phyloP scores from a whole-genome alignment of 2,113 vertebrate genomes.

The Fregata magnificens region DNA sequence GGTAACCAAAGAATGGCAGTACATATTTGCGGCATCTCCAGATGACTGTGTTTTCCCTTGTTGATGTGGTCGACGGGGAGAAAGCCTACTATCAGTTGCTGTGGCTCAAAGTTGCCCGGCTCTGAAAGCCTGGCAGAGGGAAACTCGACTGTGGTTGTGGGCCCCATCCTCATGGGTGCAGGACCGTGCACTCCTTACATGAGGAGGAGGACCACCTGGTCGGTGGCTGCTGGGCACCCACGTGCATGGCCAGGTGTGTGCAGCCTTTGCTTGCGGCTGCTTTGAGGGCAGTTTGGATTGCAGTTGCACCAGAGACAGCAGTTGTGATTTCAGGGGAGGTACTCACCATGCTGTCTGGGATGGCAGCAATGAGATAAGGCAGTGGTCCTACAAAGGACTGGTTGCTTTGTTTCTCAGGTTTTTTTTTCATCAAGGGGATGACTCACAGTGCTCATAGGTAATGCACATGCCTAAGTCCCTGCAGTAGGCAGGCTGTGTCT shows the following conservation, averaged over 20 bases:
- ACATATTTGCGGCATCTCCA: neutral
- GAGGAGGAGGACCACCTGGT: neutral
- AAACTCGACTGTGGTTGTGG: neutral
- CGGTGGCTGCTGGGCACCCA: rapidly evolving
- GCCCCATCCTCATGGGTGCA: neutral
- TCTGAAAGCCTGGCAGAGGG: neutral
- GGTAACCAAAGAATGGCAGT: neutral
- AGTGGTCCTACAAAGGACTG: neutral
- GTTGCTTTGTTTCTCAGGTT: neutral
- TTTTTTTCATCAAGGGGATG: neutral
- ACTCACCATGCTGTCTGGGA: neutral
- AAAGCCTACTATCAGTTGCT: neutral
- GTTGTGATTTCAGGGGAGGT: neutral
- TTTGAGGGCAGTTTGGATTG: neutral
- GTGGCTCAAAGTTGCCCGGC: neutral
- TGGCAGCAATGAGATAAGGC: neutral
- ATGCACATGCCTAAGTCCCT: neutral
- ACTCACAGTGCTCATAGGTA: neutral
- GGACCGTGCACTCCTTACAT: rapidly evolving
- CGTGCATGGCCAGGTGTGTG: rapidly evolving
- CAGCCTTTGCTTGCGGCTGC: neutral
- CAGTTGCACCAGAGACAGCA: rapidly evolving
- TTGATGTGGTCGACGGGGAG: neutral
- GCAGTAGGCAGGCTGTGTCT: neutral
- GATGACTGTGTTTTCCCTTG: neutral